A percentile compares a stretch with the other conserved stretches of the same genome.
These are phyloP conservation scores for Percopsis transmontana DNA, from an alignment of 2,113 vertebrate species.

Conservation along the genomic window DNA sequence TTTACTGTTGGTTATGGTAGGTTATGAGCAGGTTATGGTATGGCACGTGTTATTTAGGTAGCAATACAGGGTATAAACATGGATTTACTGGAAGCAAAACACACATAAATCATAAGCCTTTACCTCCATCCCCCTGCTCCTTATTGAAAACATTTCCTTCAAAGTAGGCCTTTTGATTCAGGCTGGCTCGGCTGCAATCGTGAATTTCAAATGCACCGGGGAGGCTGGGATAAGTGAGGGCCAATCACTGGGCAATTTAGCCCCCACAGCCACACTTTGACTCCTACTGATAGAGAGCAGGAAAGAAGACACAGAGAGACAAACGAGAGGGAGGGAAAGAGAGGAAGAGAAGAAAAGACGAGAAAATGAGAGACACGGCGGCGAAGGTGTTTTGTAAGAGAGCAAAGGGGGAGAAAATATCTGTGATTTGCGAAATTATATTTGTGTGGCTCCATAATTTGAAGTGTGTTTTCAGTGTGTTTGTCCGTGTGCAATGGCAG, in stretches of 20 bases:
- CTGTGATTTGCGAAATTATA: slow-evolving; percentile 44
- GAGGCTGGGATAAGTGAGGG: slow-evolving; percentile 71
- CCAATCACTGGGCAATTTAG: slow-evolving; percentile 75
- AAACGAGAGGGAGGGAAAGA: slow-evolving; percentile 13
- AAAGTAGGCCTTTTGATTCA: slow-evolving; percentile 61
- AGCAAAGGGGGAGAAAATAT: slow-evolving; percentile 42
- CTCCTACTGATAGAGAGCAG: slow-evolving; percentile 59
- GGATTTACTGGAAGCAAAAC: slow-evolving; percentile 14
- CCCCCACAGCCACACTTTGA: slow-evolving; percentile 74
- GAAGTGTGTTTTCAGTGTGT: slow-evolving; percentile 4
- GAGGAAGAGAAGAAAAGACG: slow-evolving; percentile 16
- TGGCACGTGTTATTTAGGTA: slow-evolving; percentile 1
- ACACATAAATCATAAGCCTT: slow-evolving; percentile 22
- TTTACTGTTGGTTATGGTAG: too few relatives aligned
- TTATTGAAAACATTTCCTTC: slow-evolving; percentile 53
- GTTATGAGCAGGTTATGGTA: too few relatives aligned
- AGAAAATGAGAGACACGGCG: slow-evolving; percentile 34
- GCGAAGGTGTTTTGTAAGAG: slow-evolving; percentile 23
- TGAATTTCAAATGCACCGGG: slow-evolving; percentile 67
- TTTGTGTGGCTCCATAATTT: slow-evolving; percentile 23
- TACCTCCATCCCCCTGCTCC: background rate
- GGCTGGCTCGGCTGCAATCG: slow-evolving; percentile 70
- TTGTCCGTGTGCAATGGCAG: slow-evolving; percentile 13
- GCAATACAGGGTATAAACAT: slow-evolving; percentile 12
- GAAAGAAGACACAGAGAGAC: slow-evolving; percentile 34